Percentiles rank a stretch among this genome's conserved stretches.
Conservation (phyloP, 2,888 invertebrate species). For the Acronicta alni region DNA sequence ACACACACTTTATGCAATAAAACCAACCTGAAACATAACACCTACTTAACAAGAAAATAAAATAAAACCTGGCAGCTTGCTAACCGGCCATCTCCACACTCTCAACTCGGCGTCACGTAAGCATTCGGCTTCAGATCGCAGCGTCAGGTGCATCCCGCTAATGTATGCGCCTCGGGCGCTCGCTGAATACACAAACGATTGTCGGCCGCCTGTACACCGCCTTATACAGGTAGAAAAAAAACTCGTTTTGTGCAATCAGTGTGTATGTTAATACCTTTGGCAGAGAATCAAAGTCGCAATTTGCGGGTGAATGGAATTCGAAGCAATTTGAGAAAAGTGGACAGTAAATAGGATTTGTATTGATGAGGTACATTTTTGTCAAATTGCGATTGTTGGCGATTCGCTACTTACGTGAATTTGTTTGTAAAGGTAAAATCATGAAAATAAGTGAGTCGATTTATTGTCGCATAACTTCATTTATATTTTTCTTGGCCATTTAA, state of each 20-base stretch:
- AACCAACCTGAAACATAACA: too few species aligned
- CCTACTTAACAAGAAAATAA: neutral
- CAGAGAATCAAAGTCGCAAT: conserved; percentile 43
- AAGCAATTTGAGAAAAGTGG: conserved; percentile 34
- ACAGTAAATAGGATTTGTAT: conserved; percentile 31
- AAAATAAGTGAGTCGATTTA: too few species aligned
- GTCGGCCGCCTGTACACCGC: conserved; percentile 9
- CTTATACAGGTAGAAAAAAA: conserved; percentile 12
- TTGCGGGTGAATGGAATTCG: conserved; percentile 38
- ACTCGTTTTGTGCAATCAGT: conserved; percentile 32
- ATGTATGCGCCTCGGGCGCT: conserved; percentile 20
- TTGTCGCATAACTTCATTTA: too few species aligned
- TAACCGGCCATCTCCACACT: conserved; percentile 12
- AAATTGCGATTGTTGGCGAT: conserved; percentile 7
- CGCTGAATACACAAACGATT: conserved; percentile 24
- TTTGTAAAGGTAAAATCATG: neutral
- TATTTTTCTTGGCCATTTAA: too few species aligned
- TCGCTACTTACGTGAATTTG: neutral
- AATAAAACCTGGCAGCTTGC: conserved; percentile 5
- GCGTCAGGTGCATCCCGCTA: conserved; percentile 22
- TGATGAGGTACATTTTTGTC: conserved; percentile 7
- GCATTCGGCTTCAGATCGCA: conserved; percentile 12
- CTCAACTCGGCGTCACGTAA: conserved; percentile 8
- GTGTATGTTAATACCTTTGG: conserved; percentile 46
- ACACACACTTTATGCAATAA: too few species aligned